A percentile compares a stretch with the other conserved stretches of the same genome.
Conservation (phyloP, 2,888 invertebrate species). For the Drosophila differens region DNA sequence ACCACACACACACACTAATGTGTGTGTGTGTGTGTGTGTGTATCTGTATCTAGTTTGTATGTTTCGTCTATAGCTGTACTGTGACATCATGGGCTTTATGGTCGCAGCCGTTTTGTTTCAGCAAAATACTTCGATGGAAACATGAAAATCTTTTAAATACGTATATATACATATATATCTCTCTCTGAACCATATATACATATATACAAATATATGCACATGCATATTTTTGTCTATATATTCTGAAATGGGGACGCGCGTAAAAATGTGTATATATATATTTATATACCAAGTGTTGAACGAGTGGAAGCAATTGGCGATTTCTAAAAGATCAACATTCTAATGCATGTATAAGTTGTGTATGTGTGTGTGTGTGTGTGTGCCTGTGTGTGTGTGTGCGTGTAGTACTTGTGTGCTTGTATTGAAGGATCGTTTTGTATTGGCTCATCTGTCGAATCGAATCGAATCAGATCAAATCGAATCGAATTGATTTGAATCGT, state of each 20-base stretch:
- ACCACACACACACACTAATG: background rate
- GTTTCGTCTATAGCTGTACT: slow-evolving; percentile 22
- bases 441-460: slow-evolving; percentile 8
- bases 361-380: background rate
- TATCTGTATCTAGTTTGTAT: slow-evolving; percentile 20
- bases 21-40: slow-evolving; percentile 17
- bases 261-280: slow-evolving; percentile 5
- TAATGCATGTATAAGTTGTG: background rate
- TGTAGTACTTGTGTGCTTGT: background rate
- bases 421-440: background rate
- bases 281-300: slow-evolving; percentile 40
- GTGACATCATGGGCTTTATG: slow-evolving; percentile 65
- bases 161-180: background rate
- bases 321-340: slow-evolving; percentile 28
- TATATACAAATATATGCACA: slow-evolving; percentile 7
- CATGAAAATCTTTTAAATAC: slow-evolving; percentile 37
- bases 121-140: slow-evolving; percentile 49
- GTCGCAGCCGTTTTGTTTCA: slow-evolving; percentile 50
- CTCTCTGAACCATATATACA: background rate
- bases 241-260: slow-evolving; percentile 52
- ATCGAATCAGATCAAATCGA: background rate
- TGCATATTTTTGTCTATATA: slow-evolving; percentile 1
- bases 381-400: too few relatives aligned
- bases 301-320: slow-evolving; percentile 50
- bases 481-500: background rate